These are phyloP conservation scores for Oppia nitens DNA, from an alignment of 1,140 invertebrate genomes.

Conservation along the genomic window DNA sequence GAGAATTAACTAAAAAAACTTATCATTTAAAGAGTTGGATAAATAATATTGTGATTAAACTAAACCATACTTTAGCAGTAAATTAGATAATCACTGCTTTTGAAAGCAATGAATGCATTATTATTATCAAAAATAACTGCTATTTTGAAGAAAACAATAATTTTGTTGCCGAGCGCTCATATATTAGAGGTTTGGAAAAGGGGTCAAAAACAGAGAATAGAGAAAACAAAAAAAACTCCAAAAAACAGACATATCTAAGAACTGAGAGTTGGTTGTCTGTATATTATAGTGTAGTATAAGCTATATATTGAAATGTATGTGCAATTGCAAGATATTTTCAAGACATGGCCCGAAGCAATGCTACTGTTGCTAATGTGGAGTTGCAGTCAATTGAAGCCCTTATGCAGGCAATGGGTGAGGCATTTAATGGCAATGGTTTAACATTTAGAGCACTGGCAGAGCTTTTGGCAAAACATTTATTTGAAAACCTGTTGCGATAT, in stretches of 20 bases:
- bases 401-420: not conserved
- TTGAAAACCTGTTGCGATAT: not conserved
- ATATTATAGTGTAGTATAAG: not conserved
- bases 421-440: not conserved
- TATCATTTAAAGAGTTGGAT: too few relatives aligned
- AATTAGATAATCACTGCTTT: too few relatives aligned
- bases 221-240: not conserved
- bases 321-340: not conserved
- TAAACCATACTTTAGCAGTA: too few relatives aligned
- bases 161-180: too few relatives aligned
- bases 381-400: not conserved
- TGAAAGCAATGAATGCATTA: too few relatives aligned
- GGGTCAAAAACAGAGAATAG: not conserved
- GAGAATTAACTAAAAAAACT: too few relatives aligned
- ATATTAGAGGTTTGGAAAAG: too few relatives aligned
- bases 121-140: too few relatives aligned
- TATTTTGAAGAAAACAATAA: too few relatives aligned
- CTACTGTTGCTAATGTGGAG: not conserved
- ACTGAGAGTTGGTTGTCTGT: not conserved
- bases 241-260: not conserved
- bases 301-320: not conserved
- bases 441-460: not conserved
- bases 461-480: not conserved
- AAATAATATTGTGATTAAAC: too few relatives aligned
- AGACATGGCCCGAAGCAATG: not conserved